Evolutionary conservation across 2,797 vertebrate species (phyloP).

Genomic region (Ceryle rudis): DNA sequence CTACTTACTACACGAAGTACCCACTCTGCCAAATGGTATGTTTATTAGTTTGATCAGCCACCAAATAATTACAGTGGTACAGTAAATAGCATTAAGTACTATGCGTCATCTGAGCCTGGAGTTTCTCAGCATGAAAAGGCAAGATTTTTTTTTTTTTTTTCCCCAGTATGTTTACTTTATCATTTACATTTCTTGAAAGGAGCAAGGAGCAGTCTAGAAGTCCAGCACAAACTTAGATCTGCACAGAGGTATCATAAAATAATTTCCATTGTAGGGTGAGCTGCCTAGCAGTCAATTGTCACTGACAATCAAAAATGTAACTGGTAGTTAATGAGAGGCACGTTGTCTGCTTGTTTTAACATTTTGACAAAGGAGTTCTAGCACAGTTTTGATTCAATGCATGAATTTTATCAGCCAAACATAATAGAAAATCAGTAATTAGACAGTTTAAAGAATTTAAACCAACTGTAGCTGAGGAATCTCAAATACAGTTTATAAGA

Average conservation of each 20-base stretch:
- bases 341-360: neutral
- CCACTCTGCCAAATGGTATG: neutral
- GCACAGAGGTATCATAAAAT: neutral
- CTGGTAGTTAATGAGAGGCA: neutral
- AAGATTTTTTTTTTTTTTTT: neutral
- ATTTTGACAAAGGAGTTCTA: slow-evolving; percentile 7
- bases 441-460: slow-evolving; percentile 19
- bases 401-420: neutral
- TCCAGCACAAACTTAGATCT: slow-evolving; percentile 14
- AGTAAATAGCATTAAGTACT: slow-evolving; percentile 14
- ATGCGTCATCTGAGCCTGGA: slow-evolving; percentile 5
- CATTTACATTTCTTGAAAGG: slow-evolving; percentile 53
- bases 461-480: neutral
- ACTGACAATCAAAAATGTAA: neutral
- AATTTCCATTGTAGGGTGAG: slow-evolving; percentile 19
- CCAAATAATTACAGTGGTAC: slow-evolving; percentile 15
- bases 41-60: slow-evolving; percentile 49
- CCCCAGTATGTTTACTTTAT: neutral
- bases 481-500: neutral
- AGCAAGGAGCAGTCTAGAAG: slow-evolving; percentile 32
- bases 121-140: slow-evolving; percentile 24
- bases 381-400: neutral
- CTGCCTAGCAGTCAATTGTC: neutral
- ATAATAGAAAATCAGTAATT: slow-evolving; percentile 26
- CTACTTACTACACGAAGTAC: neutral